These are phyloP conservation scores for Phania funesta DNA, from an alignment of 2,888 invertebrate species.

Conservation along the genomic window DNA sequence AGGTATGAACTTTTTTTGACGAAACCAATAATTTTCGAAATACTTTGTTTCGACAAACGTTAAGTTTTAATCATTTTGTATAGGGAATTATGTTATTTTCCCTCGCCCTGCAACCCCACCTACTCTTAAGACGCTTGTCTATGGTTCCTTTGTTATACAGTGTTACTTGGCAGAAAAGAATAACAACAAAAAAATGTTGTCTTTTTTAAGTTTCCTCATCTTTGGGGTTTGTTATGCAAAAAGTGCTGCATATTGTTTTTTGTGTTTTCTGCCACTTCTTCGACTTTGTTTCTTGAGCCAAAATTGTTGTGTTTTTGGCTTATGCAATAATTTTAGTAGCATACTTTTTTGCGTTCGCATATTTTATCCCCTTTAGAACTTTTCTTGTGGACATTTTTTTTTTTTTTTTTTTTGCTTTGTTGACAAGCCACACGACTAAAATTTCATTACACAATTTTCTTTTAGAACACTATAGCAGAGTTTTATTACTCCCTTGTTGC, in stretches of 20 bases:
- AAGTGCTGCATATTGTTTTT: constrained; percentile 30
- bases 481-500: constrained; percentile 53
- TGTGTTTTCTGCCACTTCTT: constrained; percentile 24
- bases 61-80: too few species aligned
- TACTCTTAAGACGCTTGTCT: too few species aligned
- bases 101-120: too few species aligned
- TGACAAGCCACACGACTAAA: constrained; percentile 58
- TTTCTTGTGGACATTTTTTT: too few species aligned
- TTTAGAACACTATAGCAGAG: constrained; percentile 47
- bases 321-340: constrained; percentile 57
- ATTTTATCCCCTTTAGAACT: neutral
- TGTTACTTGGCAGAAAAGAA: neutral
- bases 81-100: too few species aligned
- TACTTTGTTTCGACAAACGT: too few species aligned
- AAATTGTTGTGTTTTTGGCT: constrained; percentile 63
- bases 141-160: constrained; percentile 3
- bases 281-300: constrained; percentile 49
- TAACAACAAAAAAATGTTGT: neutral
- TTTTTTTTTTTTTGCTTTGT: constrained; percentile 6
- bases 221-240: constrained; percentile 48
- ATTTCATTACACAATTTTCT: constrained; percentile 66
- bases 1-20: too few species aligned
- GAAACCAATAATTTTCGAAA: too few species aligned
- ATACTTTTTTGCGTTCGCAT: constrained; percentile 1
- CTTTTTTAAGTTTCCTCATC: neutral